These are phyloP conservation scores for Callaeas wilsoni DNA, from an alignment of 2,113 vertebrate genomes.

Conservation along the genomic window DNA sequence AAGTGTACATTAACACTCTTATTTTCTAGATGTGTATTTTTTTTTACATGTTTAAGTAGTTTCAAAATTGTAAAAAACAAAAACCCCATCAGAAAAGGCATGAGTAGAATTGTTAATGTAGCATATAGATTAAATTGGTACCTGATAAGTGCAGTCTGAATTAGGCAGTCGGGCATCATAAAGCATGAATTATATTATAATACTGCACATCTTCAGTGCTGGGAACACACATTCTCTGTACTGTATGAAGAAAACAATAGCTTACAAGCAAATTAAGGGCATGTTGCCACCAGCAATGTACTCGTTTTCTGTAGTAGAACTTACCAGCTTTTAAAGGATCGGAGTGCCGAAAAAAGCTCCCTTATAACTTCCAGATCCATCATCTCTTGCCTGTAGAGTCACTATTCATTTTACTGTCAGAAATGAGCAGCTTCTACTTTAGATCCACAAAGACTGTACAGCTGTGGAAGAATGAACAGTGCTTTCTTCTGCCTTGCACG, in stretches of 20 bases:
- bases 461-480: neutral
- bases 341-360: neutral
- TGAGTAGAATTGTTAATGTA: neutral
- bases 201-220: neutral
- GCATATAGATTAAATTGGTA: neutral
- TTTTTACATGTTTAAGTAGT: neutral
- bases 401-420: neutral
- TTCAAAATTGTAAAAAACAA: neutral
- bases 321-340: neutral
- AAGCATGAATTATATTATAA: neutral
- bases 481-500: neutral
- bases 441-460: neutral
- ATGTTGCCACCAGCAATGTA: neutral
- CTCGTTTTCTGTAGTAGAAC: neutral
- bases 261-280: neutral
- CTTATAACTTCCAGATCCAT: neutral
- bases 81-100: neutral
- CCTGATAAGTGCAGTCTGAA: neutral
- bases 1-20: neutral
- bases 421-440: slow-evolving; percentile 5
- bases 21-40: neutral
- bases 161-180: neutral
- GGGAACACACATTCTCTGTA: neutral
- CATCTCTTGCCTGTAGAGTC: neutral
- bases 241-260: neutral